Base-by-base conservation (phyloP, 2,797 vertebrate species). In the Peromyscus melanophrys region DNA sequence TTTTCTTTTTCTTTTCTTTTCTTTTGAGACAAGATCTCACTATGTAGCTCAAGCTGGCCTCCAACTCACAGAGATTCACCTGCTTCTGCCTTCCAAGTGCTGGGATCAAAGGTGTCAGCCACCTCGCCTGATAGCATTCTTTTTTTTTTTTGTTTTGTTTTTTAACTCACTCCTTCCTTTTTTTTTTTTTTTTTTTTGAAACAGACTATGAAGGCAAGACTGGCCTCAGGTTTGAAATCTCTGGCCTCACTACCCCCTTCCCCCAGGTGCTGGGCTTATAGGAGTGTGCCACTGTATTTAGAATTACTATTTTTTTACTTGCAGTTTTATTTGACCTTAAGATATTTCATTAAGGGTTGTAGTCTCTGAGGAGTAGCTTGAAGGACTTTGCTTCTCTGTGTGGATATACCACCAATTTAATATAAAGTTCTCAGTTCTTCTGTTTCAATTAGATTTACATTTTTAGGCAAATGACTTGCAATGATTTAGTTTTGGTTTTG, bases 351-450 rank as follows among this genome's bases (percentile, higher is more conserved):
- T 77, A 21, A 59, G 52, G 14, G 12, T 69, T 69, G 11, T 49
- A 7, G 14, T 83, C 57, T 86, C 43, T 29, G n/a, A 81, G 37
- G 61, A 67, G 46, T 46, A 46, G 6, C 59, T 73, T 90, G 52
- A 88, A 83, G 78, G 69, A n/a, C 31, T 63, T 94, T 63, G 65
- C 77, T 87, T 49, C 29, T 90, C 55, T 83, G 12, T 81, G 25
- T 91, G n/a, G 21, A 34, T 91, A 52, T 82, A 73, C 76, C 34
- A 89, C 34, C n/a, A 59, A 23, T 65, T 95, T 90, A 55, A 46
- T 83, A 49, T 52, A 78, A 57, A 73, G 23, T 12, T 77, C 40
- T 75, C n/a, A 85, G 46, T 91, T 93, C n/a, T n/a, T n/a, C n/a
- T 29, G 43, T n/a, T 80, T 85, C 25, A 4, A 29, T 88, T 78